Base-by-base conservation (phyloP, 1,140 invertebrate species). In the Teleopsis dalmanni region DNA sequence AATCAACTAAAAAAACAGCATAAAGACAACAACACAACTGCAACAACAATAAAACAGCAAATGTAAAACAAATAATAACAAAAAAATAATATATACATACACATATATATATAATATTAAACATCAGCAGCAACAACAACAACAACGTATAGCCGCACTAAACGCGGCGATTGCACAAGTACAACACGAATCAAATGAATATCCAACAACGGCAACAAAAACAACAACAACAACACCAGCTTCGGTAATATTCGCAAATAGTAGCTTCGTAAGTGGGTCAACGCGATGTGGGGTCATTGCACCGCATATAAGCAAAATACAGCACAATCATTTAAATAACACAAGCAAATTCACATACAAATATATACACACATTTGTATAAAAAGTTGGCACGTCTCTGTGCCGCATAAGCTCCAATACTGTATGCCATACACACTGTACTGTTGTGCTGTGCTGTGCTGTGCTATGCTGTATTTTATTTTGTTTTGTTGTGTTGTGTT, bases 251-350 rank as follows among this genome's bases (percentile, higher is more conserved):
- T 47, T 51, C 49, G 49, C 49, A 51, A 45, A 43, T n/a, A 51
- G 44, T 44, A 41, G 38, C 49, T 46, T 51, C 49, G 49, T 51
- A 51, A 51, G 49, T 51, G 49, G 49, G 49, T 51, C 49, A 51
- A 51, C 49, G 49, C 49, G 49, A 51, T 41, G 49, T 47, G 38
- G 49, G 49, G 49, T 51, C 49, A 51, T 51, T 51, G 49, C 49
- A 51, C 49, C 44, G 41, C 41, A 43, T 25, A 43, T 29, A 43
- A 43, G 31, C 35, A 34, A 19, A 31, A 35, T 35, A 18, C 2
- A 35, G 33, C 13, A 35, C 33, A 31, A 14, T 19, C 29, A 47
- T 21, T 37, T 7, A 18, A 18, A 45, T 8, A 26, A 23, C 22
- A 40, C 22, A 47, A 16, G 21, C 45, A 38, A 19, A 36, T 26